Conservation (phyloP, 23 tunicate species). For the Clavelina lepadiformis region DNA sequence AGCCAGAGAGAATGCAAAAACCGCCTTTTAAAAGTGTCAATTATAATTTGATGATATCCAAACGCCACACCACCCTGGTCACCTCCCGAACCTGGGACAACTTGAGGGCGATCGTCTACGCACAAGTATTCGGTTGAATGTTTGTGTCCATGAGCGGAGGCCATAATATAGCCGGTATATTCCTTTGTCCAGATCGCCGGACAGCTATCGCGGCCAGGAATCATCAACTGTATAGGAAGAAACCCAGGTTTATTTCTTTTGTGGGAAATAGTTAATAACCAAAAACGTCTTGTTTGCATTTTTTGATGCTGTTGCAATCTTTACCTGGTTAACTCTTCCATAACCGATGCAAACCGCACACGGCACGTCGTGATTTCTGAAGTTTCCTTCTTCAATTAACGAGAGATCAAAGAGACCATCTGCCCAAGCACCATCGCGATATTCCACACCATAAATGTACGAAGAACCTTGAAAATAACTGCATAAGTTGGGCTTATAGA, state of each 20-base stretch:
- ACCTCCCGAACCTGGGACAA: conserved; percentile 36
- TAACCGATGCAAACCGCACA: conserved; percentile 10
- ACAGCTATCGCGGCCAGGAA: conserved; percentile 40
- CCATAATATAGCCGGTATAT: conserved; percentile 21
- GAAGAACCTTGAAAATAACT: conserved; percentile 7
- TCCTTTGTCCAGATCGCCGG: conserved; percentile 20
- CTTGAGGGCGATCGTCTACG: conserved; percentile 33
- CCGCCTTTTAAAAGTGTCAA: too few species aligned
- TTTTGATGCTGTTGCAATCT: too few species aligned
- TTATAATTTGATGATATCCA: too few species aligned
- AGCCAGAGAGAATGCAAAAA: too few species aligned
- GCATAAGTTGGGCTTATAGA: too few species aligned
- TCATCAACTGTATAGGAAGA: conserved; percentile 28
- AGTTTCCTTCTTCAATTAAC: conserved; percentile 2
- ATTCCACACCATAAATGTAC: conserved; percentile 17
- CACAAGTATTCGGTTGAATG: conserved; percentile 30
- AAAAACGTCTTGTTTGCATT: too few species aligned
- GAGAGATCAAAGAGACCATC: conserved; percentile 2
- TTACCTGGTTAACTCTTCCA: conserved; percentile 7
- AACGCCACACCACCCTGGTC: conserved; percentile 32
- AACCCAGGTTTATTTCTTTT: too few species aligned
- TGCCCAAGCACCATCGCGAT: conserved; percentile 18
- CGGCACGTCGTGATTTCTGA: conserved; percentile 6
- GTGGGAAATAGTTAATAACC: too few species aligned
- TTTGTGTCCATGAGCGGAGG: conserved; percentile 24